Evolutionary conservation across 2,113 vertebrate genomes (phyloP).

Genomic region (Fukomys damarensis): DNA sequence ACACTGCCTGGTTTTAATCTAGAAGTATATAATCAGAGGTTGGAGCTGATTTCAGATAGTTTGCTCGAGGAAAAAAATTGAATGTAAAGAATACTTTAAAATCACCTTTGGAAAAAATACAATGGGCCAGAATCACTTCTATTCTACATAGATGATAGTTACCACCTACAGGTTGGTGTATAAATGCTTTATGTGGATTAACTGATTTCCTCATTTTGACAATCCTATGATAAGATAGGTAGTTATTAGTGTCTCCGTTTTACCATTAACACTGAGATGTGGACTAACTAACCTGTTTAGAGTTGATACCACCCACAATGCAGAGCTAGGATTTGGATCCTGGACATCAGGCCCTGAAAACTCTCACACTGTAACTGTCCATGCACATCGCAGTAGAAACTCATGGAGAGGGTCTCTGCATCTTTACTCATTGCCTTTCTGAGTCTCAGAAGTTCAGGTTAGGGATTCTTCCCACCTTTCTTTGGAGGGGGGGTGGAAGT

Average conservation of each 20-base stretch:
- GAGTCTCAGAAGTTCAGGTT: not conserved
- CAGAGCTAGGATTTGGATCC: not conserved
- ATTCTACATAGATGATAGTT: not conserved
- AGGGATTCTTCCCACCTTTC: not conserved
- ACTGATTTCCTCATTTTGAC: constrained; percentile 24
- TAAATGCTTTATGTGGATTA: not conserved
- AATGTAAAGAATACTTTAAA: constrained; percentile 55
- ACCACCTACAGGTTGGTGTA: not conserved
- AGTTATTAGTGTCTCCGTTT: constrained; percentile 15
- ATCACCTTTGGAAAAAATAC: not conserved
- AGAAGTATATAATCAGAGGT: constrained; percentile 37
- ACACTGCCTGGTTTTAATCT: constrained; percentile 48
- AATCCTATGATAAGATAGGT: not conserved
- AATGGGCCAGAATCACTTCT: not conserved
- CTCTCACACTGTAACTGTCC: not conserved
- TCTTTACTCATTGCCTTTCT: not conserved
- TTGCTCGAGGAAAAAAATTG: not conserved
- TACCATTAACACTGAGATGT: not conserved
- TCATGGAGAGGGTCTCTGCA: not conserved
- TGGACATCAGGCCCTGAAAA: not conserved
- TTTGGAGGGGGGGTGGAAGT: not conserved
- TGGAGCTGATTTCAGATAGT: constrained; percentile 47
- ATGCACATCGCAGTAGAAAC: not conserved
- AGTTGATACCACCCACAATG: not conserved
- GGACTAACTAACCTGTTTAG: not conserved